Evolutionary conservation across 35 echinoderm and acorn worm species (phyloP), one percentile per base, ranked within the genome.

Genomic region (Strongylocentrotus purpuratus): DNA sequence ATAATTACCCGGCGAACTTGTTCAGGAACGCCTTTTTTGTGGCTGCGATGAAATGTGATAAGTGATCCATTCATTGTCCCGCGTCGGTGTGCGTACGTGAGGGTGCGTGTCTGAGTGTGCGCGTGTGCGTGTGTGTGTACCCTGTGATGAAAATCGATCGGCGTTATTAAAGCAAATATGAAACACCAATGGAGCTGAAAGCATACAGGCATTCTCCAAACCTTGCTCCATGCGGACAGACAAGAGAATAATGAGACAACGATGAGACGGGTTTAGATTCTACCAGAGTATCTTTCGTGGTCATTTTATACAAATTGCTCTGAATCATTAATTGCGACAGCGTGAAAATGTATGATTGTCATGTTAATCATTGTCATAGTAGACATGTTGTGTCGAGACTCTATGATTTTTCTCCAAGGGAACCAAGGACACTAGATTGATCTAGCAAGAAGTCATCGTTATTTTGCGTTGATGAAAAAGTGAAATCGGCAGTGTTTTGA

Each of bases 111-210:
- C 35, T 41, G 52, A 59, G 2, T 59, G 52, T 17, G 14, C 50
- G 50, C 1, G 50, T 14, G 11, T 59, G 4, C 0, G 52, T 14
- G 17, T 59, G 17, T 78, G 65, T 78, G 22, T n/a, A 28, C 25
- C 28, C 8, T 7, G 65, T 25, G 65, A 78, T 31, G 20, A 78
- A 78, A 78, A 78, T 78, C 65, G 20, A 78, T 78, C 65, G 25
- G 65, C 65, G 65, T 78, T 78, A 78, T 78, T 22, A 78, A 78
- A 78, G 65, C 20, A 78, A 78, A 78, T n/a, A 78, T 78, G 65
- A 78, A 28, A 78, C 65, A 78, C 65, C n/a, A 78, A 78, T 78
- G 25, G 65, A 28, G 65, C 65, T n/a, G 65, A 28, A 28, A 28
- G 65, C 65, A 78, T 28, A 78, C 65, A 78, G 65, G 18, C 65